These are phyloP conservation scores for Hylyphantes graminicola DNA, from an alignment of 1,140 invertebrate species.

Conservation along the genomic window DNA sequence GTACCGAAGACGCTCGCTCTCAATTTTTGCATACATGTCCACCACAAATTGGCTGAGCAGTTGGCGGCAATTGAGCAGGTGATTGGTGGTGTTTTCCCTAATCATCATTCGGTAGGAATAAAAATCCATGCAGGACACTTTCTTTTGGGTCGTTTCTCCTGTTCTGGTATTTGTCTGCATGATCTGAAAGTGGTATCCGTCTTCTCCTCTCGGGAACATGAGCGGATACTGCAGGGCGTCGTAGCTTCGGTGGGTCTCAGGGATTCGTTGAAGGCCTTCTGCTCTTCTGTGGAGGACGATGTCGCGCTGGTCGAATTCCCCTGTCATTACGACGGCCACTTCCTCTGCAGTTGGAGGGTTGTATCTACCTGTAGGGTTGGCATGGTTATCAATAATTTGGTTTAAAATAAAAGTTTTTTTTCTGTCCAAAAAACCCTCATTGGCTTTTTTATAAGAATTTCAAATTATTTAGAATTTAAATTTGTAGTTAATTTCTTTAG, in stretches of 20 bases:
- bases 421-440: too few species aligned
- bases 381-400: too few species aligned
- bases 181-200: conserved; percentile 56
- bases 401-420: too few species aligned
- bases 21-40: conserved; percentile 54
- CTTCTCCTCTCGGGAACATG: conserved; percentile 57
- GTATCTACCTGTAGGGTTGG: conserved; percentile 63
- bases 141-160: conserved; percentile 4
- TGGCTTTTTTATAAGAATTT: too few species aligned
- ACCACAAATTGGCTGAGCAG: conserved; percentile 61
- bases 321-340: conserved; percentile 68
- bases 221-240: conserved; percentile 62
- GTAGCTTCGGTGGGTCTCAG: conserved; percentile 60
- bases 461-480: too few species aligned
- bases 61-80: conserved; percentile 61
- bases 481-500: too few species aligned
- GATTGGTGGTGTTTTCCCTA: conserved; percentile 53
- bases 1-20: conserved; percentile 38
- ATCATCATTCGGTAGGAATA: conserved; percentile 43
- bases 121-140: neutral
- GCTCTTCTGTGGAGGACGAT: conserved; percentile 66
- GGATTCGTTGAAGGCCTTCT: conserved; percentile 39
- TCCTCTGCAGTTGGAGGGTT: conserved; percentile 67
- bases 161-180: conserved; percentile 3
- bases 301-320: conserved; percentile 66